These are phyloP conservation scores for Brassicogethes aeneus DNA, from an alignment of 2,888 invertebrate species.

Conservation along the genomic window DNA sequence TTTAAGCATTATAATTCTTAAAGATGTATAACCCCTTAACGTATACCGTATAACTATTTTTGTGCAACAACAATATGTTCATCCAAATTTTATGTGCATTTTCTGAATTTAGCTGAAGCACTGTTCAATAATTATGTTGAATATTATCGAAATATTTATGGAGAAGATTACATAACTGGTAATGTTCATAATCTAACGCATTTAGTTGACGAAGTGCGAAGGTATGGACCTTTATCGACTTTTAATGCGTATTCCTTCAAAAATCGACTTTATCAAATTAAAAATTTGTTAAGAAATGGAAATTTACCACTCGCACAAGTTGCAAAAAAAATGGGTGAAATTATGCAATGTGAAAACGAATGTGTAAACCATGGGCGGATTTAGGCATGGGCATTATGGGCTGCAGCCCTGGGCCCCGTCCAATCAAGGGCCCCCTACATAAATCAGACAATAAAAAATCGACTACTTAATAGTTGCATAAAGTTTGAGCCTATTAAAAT, in stretches of 20 bases:
- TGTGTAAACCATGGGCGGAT: too few relatives aligned
- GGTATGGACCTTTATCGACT: slow-evolving; percentile 26
- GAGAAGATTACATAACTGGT: slow-evolving; percentile 26
- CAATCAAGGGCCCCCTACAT: too few relatives aligned
- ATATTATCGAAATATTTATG: slow-evolving; percentile 24
- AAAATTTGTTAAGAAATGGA: slow-evolving; percentile 16
- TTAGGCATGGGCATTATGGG: too few relatives aligned
- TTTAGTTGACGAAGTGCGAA: slow-evolving; percentile 27
- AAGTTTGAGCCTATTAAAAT: too few relatives aligned
- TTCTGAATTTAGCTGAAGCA: slow-evolving; percentile 14
- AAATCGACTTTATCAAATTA: slow-evolving; percentile 24
- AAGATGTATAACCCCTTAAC: slow-evolving; percentile 8
- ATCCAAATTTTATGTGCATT: slow-evolving; percentile 9
- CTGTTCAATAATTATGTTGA: slow-evolving; percentile 17
- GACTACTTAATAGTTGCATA: too few relatives aligned
- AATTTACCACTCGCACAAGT: slow-evolving; percentile 17
- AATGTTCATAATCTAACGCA: slow-evolving; percentile 34
- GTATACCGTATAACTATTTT: slow-evolving; percentile 12
- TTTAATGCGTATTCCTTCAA: slow-evolving; percentile 33
- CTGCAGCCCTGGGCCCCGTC: too few relatives aligned
- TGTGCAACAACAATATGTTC: slow-evolving; percentile 16
- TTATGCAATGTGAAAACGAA: too few relatives aligned
- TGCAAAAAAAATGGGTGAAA: slow-evolving; percentile 18
- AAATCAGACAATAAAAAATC: too few relatives aligned
- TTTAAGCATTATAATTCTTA: slow-evolving; percentile 9